Conservation (phyloP, 2,888 invertebrate species). For the Oscheius onirici region DNA sequence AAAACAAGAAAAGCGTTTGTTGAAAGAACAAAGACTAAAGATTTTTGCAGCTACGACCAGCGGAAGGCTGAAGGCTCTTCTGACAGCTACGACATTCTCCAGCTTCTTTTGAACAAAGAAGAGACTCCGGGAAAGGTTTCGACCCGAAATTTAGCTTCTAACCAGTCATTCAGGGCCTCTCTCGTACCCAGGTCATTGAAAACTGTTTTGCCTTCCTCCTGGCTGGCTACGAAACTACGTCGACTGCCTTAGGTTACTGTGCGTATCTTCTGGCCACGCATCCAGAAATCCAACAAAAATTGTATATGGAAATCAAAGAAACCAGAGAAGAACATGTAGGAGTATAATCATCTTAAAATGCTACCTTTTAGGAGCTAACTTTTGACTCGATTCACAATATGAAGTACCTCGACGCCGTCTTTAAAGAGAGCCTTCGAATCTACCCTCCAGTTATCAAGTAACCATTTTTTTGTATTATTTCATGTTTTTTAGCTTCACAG, state of each 20-base stretch:
- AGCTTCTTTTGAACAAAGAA: slow-evolving; percentile 47
- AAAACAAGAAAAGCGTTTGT: not conserved
- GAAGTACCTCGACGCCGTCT: slow-evolving; percentile 66
- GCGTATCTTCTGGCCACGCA: slow-evolving; percentile 74
- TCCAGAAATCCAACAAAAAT: slow-evolving; percentile 73
- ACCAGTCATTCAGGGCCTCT: slow-evolving; percentile 30
- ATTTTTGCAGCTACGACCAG: slow-evolving; percentile 37
- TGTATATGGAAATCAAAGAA: slow-evolving; percentile 73
- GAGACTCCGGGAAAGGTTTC: slow-evolving; percentile 34
- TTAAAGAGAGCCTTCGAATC: slow-evolving; percentile 63
- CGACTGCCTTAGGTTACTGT: slow-evolving; percentile 74
- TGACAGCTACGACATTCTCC: slow-evolving; percentile 52
- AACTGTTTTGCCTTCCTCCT: slow-evolving; percentile 74
- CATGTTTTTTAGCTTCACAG: slow-evolving; percentile 49
- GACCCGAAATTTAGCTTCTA: too few species aligned
- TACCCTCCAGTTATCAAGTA: slow-evolving; percentile 65
- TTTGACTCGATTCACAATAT: slow-evolving; percentile 49
- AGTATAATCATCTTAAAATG: too few species aligned
- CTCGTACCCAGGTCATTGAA: slow-evolving; percentile 69
- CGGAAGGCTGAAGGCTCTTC: slow-evolving; percentile 38
- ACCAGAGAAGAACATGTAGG: slow-evolving; percentile 62
- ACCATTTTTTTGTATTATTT: slow-evolving; percentile 18
- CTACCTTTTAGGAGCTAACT: slow-evolving; percentile 32
- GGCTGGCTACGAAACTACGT: slow-evolving; percentile 76
- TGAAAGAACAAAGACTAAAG: not conserved